A percentile compares a stretch with the other conserved stretches of the same genome.
Evolutionary conservation across 2,113 vertebrate species (phyloP).

Genomic region (Ranitomeya imitator): DNA sequence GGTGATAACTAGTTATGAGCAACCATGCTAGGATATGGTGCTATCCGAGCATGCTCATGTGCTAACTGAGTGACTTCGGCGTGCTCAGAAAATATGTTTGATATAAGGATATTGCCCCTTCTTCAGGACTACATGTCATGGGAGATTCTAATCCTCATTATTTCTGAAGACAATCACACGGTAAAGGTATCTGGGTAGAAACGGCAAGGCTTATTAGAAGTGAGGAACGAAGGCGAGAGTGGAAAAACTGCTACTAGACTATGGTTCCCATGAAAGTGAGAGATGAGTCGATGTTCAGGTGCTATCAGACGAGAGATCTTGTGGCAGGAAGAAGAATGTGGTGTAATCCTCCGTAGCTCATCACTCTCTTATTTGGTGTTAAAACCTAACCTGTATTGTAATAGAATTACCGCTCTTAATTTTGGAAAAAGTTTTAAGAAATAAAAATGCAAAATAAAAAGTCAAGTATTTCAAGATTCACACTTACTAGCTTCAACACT

Average conservation of each 20-base stretch:
- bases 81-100: no score
- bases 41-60: no score
- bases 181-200: background rate
- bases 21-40: no score
- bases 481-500: background rate
- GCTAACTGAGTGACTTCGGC: no score
- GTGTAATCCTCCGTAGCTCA: background rate
- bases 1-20: no score
- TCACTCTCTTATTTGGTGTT: background rate
- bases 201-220: background rate
- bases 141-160: background rate
- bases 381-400: background rate
- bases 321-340: slow-evolving; percentile 52
- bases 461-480: background rate
- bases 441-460: background rate
- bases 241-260: slow-evolving; percentile 45
- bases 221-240: slow-evolving; percentile 33
- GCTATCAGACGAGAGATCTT: slow-evolving; percentile 50
- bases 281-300: slow-evolving; percentile 4
- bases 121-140: background rate
- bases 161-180: slow-evolving; percentile 1
- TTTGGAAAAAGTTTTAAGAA: background rate
- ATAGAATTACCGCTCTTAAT: background rate
- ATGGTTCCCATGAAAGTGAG: slow-evolving; percentile 42
- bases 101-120: background rate